These are phyloP conservation scores for Dolichoris vasculosae DNA, from an alignment of 1,140 invertebrate species.

Conservation along the genomic window DNA sequence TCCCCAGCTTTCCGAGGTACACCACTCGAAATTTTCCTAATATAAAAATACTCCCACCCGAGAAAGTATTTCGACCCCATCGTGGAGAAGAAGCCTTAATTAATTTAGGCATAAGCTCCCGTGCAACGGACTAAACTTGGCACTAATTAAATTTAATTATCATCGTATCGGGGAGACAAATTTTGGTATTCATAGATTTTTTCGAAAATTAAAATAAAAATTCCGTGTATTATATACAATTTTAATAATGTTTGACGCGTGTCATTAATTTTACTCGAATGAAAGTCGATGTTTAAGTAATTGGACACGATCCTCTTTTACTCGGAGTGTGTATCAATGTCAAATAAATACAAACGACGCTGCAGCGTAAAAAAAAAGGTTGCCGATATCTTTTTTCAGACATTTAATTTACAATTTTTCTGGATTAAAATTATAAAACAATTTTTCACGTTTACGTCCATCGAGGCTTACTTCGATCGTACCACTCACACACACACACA, in stretches of 20 bases:
- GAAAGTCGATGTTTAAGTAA: neutral
- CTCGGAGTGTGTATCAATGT: neutral
- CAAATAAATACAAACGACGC: neutral
- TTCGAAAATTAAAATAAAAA: neutral
- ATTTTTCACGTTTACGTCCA: neutral
- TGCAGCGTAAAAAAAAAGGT: neutral
- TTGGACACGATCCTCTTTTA: too few species aligned
- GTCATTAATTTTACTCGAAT: neutral
- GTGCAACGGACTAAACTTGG: neutral
- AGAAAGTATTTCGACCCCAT: neutral
- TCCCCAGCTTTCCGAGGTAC: neutral
- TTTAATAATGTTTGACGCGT: neutral
- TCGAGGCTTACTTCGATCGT: neutral
- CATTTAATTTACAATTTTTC: neutral
- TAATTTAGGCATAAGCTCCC: neutral
- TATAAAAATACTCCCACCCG: neutral
- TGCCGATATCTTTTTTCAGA: neutral
- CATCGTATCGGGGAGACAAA: neutral
- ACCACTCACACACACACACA: too few species aligned
- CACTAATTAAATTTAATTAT: slow-evolving; percentile 1
- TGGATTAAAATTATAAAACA: neutral
- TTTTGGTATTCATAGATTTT: neutral
- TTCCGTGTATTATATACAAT: neutral
- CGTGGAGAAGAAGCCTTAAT: neutral
- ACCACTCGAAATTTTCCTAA: slow-evolving; percentile 10